phyloP scores from a whole-genome alignment of 2,888 invertebrate species.

The Torymus texanus region DNA sequence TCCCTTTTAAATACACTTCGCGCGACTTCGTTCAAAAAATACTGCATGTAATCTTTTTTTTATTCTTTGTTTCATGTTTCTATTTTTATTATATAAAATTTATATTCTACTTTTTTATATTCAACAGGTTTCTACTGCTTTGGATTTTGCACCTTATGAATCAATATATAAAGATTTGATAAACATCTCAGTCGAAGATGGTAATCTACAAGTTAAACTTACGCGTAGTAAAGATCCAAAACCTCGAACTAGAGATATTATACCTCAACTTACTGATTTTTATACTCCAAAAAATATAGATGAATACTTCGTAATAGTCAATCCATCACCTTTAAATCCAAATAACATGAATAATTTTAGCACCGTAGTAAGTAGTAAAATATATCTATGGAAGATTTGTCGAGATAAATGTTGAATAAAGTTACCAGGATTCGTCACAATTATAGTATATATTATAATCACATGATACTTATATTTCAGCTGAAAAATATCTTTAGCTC shows the following conservation, averaged over 20 bases:
- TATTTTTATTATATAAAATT: conserved; percentile 23
- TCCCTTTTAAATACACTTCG: no score
- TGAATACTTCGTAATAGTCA: conserved; percentile 63
- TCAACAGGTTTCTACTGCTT: conserved; percentile 65
- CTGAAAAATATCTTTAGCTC: conserved; percentile 43
- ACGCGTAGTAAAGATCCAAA: conserved; percentile 70
- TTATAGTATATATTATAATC: conserved; percentile 23
- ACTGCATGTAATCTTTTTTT: no score
- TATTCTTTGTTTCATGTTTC: no score
- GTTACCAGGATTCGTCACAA: conserved; percentile 52
- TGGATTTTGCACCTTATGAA: conserved; percentile 68
- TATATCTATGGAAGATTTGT: conserved; percentile 66
- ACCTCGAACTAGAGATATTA: conserved; percentile 65
- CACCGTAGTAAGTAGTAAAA: conserved; percentile 68
- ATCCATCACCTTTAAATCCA: conserved; percentile 59
- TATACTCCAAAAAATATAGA: conserved; percentile 64
- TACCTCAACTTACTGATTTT: conserved; percentile 67
- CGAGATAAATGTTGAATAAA: conserved; percentile 46
- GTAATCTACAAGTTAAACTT: conserved; percentile 65
- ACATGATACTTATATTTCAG: conserved; percentile 27
- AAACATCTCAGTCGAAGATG: conserved; percentile 67
- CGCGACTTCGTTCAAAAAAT: no score
- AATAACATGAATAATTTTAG: conserved; percentile 63
- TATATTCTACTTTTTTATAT: conserved; percentile 34
- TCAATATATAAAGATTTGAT: conserved; percentile 68